Base-by-base conservation (phyloP, 1,140 invertebrate species). In the Procambarus clarkii region DNA sequence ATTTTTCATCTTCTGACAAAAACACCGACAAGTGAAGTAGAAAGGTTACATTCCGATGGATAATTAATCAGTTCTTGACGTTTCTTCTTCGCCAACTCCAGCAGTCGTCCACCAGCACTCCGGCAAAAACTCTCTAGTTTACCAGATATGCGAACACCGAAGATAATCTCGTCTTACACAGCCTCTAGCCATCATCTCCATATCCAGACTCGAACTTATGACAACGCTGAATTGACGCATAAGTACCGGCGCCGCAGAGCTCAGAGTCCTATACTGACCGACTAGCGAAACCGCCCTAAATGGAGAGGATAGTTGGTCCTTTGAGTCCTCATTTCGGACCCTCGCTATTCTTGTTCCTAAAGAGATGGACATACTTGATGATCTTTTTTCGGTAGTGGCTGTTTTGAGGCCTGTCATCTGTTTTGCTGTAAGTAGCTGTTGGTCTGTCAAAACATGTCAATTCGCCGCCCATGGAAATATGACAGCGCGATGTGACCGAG, bases 401-500 rank as follows among this genome's bases (percentile, higher is more conserved):
- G 88, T 91, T 91, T 91, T 91, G 88, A 91, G 88, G 50, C 54
- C 81, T 91, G 88, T 91, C 88, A 85, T 91, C 88, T 50, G 82
- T 76, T 48, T 79, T 80, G 71, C 82, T 85, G 88, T 91, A 91
- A 91, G 88, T 91, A 91, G 82, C 82, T 91, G 82, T 91, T 82
- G 81, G 46, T 85, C 88, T 91, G 88, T 91, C 88, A 91, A 91
- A 91, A 91, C 88, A 91, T 78, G 88, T 91, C 88, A 91, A 64
- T 50, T 78, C 54, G 60, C 13, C 45, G 54, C 34, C 58, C 82
- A 34, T 64, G 82, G 77, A 79, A 79, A 85, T 60, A 91, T 91
- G 88, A 91, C 88, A 85, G 88, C 21, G 88, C 64, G 60, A 76
- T 44, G n/a, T 21, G 24, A 24, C n/a, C 69, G 76, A 34, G 34